phyloP scores from a whole-genome alignment of 2,113 vertebrate species.

The Scophthalmus maximus region DNA sequence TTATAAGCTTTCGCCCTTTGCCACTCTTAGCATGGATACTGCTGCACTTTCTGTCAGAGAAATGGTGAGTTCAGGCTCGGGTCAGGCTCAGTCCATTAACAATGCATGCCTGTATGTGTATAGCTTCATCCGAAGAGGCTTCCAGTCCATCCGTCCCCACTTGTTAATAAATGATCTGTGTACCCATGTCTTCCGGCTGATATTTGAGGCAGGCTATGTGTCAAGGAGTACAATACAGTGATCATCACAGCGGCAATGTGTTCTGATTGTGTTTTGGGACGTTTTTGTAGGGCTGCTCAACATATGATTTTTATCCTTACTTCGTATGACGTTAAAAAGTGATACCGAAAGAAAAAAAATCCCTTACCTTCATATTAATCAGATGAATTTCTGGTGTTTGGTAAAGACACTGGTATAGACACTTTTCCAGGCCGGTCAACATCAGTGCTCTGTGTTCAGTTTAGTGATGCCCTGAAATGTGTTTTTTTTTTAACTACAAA shows the following conservation, averaged over 20 bases:
- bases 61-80: conserved; percentile 35
- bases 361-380: neutral
- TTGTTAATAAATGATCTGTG: conserved; percentile 31
- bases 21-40: conserved; percentile 16
- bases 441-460: neutral
- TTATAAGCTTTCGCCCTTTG: neutral
- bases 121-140: conserved; percentile 14
- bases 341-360: neutral
- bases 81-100: conserved; percentile 61
- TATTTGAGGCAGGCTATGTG: neutral
- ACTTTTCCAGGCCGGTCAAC: too few relatives aligned
- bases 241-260: neutral
- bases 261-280: neutral
- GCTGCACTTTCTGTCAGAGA: conserved; percentile 23
- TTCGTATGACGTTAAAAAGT: too few relatives aligned
- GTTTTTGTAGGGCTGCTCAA: neutral
- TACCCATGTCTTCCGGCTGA: conserved; percentile 11
- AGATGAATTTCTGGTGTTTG: neutral
- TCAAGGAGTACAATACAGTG: neutral
- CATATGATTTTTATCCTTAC: conserved; percentile 2
- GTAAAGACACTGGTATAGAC: too few relatives aligned
- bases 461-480: neutral
- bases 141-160: conserved; percentile 1
- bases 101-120: conserved; percentile 39
- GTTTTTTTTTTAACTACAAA: conserved; percentile 15